A percentile compares a stretch with the other conserved stretches of the same genome.
These are phyloP conservation scores for Pandemis corylana DNA, from an alignment of 2,888 invertebrate species.

Conservation along the genomic window DNA sequence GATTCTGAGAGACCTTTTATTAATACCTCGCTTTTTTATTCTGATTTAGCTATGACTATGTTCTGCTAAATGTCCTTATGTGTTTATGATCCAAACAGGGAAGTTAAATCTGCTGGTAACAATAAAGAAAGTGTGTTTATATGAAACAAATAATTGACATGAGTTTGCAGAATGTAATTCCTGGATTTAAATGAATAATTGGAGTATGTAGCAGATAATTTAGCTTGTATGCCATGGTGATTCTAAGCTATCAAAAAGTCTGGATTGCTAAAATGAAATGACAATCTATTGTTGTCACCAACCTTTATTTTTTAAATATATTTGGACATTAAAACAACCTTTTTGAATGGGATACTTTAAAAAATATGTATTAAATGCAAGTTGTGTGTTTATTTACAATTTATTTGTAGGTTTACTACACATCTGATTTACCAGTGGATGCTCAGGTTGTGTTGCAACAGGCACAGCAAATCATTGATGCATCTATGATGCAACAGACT, in stretches of 20 bases:
- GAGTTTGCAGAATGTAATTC: background rate
- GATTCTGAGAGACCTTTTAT: background rate
- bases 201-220: background rate
- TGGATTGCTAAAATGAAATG: conserved; percentile 2
- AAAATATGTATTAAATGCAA: conserved; percentile 32
- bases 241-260: conserved; percentile 2
- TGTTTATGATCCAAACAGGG: background rate
- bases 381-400: conserved; percentile 56
- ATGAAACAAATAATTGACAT: conserved; percentile 1
- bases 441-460: conserved; percentile 85
- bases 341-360: conserved; percentile 26
- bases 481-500: conserved; percentile 83
- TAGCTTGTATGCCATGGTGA: conserved; percentile 4
- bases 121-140: no score
- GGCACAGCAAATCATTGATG: conserved; percentile 84
- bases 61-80: background rate
- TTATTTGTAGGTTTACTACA: conserved; percentile 85
- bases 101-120: background rate
- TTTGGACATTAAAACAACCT: background rate
- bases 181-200: background rate
- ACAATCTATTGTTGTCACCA: conserved; percentile 3
- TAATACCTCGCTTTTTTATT: background rate
- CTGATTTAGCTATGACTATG: background rate
- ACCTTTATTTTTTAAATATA: background rate
- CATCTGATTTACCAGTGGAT: conserved; percentile 83